Percentiles rank a stretch among this genome's conserved stretches.
phyloP scores from a whole-genome alignment of 2,113 vertebrate genomes.

The Camelus dromedarius region DNA sequence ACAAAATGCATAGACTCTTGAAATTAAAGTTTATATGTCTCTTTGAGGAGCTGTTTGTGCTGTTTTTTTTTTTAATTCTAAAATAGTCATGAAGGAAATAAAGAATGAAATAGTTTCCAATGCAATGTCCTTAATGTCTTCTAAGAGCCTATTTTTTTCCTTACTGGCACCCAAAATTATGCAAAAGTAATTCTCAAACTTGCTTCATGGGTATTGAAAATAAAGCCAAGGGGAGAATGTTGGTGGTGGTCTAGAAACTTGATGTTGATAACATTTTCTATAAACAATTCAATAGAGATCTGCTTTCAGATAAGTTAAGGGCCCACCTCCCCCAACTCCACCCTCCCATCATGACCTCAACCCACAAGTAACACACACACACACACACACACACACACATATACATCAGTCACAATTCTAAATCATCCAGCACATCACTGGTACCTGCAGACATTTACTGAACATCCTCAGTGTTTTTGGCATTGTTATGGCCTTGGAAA shows the following conservation, averaged over 20 bases:
- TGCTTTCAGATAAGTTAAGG: not conserved
- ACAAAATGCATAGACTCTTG: not conserved
- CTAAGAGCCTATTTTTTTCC: not conserved
- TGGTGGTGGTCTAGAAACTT: not conserved
- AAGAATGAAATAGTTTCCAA: not conserved
- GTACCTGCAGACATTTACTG: not conserved
- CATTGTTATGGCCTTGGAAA: not conserved
- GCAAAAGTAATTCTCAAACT: conserved; percentile 23
- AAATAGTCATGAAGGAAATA: conserved; percentile 7
- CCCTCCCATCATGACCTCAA: not conserved
- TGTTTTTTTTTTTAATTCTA: not conserved
- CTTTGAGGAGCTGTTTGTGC: not conserved
- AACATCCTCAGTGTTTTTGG: not conserved
- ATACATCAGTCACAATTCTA: not conserved
- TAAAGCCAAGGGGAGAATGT: not conserved
- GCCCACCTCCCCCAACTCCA: not conserved
- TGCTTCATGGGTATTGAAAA: conserved; percentile 15
- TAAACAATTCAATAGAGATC: not conserved
- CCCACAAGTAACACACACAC: not conserved
- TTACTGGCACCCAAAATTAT: not conserved
- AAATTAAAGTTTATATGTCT: conserved; percentile 5
- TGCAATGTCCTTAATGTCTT: not conserved
- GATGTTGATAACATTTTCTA: not conserved
- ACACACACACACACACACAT: not conserved
- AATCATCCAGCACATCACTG: not conserved